Base-by-base conservation (phyloP, 2,797 vertebrate species). In the Galaxias olidus region DNA sequence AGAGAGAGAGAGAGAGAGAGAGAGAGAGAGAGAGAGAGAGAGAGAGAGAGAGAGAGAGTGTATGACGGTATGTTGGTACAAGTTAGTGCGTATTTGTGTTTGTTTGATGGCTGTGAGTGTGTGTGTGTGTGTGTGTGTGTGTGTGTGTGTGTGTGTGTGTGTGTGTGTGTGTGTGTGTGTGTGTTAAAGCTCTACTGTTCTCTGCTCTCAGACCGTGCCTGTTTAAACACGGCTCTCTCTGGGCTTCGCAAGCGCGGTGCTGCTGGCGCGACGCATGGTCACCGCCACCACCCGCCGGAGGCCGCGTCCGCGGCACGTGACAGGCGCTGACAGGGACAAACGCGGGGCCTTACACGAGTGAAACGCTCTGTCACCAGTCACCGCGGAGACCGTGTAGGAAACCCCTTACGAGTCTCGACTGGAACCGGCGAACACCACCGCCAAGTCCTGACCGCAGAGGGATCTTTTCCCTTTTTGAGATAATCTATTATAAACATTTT, bases 261-360 rank as follows among this genome's bases (percentile, higher is more conserved):
- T 30, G 30, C 30, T 30, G 30, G 30, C 30, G 6, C 30, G n/a
- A 52, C 15, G 18, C 13, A n/a, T 4, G 12, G 8, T 2, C 48
- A 49, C 74, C n/a, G n/a, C n/a, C n/a, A n/a, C n/a, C n/a, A n/a
- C n/a, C n/a, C n/a, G n/a, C n/a, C 68, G 70, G 72, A 67, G 78
- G 73, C 73, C 78, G 69, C 81, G 79, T 77, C 80, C 61, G 73
- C 66, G 71, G 77, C 53, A 72, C 15, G 41, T 76, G 81, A 80
- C 59, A 15, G 45, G 45, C 43, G 61, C 60, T 77, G 83, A 84
- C 80, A 81, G 73, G 69, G 62, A 77, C 67, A 52, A 71, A 58
- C 77, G 64, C 65, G 61, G 69, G 69, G 74, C 79, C 80, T 61
- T n/a, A 51, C 51, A 20, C 13, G 7, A 10, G n/a, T n/a, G 14